Evolutionary conservation across 53 echinoderm and acorn worm species (phyloP), one percentile per base, ranked within the genome.

Genomic region (Patiria pectinifera): DNA sequence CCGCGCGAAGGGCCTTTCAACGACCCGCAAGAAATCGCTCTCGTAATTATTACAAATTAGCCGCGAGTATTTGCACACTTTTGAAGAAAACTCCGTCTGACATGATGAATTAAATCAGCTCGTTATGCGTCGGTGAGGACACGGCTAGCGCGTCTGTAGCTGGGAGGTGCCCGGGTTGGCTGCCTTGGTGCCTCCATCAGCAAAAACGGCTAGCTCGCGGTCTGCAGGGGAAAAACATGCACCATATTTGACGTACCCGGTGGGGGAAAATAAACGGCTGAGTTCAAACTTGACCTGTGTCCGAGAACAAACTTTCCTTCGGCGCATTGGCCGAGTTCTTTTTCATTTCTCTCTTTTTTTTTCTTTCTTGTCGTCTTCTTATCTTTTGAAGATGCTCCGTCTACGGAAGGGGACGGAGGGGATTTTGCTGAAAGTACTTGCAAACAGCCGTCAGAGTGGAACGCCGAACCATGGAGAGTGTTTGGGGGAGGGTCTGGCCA

Each of bases 31-130:
- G 48, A 81, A 53, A 78, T 43, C 62, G 59, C 90, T 69, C 90
- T 80, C 90, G 90, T 90, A 90, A 90, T 90, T 90, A 90, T 81
- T 90, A 90, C 90, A 90, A 90, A 90, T 90, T 90, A 90, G 80
- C 90, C 90, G 90, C 90, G 24, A 90, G 90, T 90, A 90, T 90
- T 90, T 90, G 77, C 90, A 81, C 80, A 90, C 90, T 90, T 90
- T 90, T 90, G 90, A 90, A 44, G 90, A 90, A 26, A 90, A 90
- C 72, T 90, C 63, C 44, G 90, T 80, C 90, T 90, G 90, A 90
- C 90, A 90, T 81, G 45, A 81, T 90, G 90, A 90, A 90, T 90
- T 90, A 90, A 90, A 80, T 77, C 90, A 80, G 62, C 66, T 80
- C 58, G 62, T 66, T 90, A 81, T 90, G 81, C 90, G 66, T 45